A percentile compares a stretch with the other conserved stretches of the same genome.
Evolutionary conservation across 2,113 vertebrate genomes (phyloP).

Genomic region (Petaurus breviceps): DNA sequence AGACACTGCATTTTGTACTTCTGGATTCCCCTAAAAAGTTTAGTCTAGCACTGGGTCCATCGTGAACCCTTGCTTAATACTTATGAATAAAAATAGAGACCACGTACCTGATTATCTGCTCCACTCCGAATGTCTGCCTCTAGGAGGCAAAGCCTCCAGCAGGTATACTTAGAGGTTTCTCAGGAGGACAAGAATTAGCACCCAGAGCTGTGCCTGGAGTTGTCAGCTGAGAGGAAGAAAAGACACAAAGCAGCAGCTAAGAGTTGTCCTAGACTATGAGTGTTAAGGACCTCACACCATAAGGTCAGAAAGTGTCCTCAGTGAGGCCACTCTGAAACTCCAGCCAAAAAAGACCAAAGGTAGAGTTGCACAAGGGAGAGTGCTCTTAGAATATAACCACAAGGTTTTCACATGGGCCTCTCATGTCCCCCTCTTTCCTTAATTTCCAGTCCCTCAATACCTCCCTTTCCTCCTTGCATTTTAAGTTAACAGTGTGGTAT

Average conservation of each 20-base stretch:
- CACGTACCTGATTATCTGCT: constrained; percentile 39
- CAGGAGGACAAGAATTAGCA: too few relatives aligned
- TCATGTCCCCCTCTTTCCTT: constrained; percentile 20
- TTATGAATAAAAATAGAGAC: constrained; percentile 53
- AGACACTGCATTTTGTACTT: constrained; percentile 49
- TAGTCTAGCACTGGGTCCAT: not conserved
- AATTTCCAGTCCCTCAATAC: constrained; percentile 18
- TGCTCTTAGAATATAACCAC: constrained; percentile 21
- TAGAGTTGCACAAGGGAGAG: constrained; percentile 42
- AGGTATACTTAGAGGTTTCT: constrained; percentile 16
- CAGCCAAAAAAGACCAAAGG: constrained; percentile 56
- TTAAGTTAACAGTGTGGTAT: not conserved
- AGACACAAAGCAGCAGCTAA: constrained; percentile 24
- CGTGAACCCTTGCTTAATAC: not conserved
- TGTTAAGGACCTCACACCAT: constrained; percentile 36
- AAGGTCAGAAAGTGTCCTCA: constrained; percentile 56
- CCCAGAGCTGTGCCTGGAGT: constrained; percentile 33
- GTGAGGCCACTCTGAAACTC: constrained; percentile 41
- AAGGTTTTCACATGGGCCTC: constrained; percentile 57
- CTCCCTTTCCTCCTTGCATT: constrained; percentile 13
- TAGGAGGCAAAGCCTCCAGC: constrained; percentile 45
- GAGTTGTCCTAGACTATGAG: constrained; percentile 42
- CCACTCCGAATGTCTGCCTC: constrained; percentile 25
- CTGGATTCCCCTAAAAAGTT: not conserved
- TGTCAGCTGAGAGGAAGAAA: constrained; percentile 49